These are phyloP conservation scores for Lysandra bellargus DNA, from an alignment of 2,888 invertebrate species.

Conservation along the genomic window DNA sequence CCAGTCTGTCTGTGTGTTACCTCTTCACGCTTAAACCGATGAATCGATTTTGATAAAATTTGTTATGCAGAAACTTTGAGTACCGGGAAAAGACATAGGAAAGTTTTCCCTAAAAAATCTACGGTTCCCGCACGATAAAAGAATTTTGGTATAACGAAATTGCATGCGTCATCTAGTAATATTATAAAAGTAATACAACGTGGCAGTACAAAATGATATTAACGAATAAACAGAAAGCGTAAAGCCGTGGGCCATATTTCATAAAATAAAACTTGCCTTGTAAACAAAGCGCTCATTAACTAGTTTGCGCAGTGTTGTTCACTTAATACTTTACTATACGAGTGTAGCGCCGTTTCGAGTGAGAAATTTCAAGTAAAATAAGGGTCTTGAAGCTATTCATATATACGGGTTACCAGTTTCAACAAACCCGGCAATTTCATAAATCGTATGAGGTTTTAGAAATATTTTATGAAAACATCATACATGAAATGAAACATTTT, in stretches of 20 bases:
- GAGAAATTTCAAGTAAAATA: conserved; percentile 14
- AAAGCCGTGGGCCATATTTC: conserved; percentile 9
- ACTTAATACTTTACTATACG: background rate
- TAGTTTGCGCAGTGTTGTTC: conserved; percentile 1
- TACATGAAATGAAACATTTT: background rate
- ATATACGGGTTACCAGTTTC: background rate
- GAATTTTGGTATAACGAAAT: too few relatives aligned
- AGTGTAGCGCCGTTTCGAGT: background rate
- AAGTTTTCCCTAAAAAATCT: too few relatives aligned
- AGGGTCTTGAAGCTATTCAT: background rate
- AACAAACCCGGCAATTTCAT: background rate
- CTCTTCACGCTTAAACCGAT: too few relatives aligned
- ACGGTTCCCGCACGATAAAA: too few relatives aligned
- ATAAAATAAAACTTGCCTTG: conserved; percentile 4
- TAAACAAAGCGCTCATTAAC: conserved; percentile 1
- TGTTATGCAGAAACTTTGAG: too few relatives aligned
- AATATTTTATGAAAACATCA: background rate
- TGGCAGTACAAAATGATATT: background rate
- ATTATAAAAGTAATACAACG: too few relatives aligned
- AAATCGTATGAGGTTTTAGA: background rate
- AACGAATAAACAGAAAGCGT: background rate
- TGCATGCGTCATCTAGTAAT: too few relatives aligned
- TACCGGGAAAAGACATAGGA: too few relatives aligned
- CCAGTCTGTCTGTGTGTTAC: too few relatives aligned
- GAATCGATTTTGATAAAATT: too few relatives aligned